These are phyloP conservation scores for Drosophila obscura DNA, from an alignment of 1,140 invertebrate genomes.

Conservation along the genomic window DNA sequence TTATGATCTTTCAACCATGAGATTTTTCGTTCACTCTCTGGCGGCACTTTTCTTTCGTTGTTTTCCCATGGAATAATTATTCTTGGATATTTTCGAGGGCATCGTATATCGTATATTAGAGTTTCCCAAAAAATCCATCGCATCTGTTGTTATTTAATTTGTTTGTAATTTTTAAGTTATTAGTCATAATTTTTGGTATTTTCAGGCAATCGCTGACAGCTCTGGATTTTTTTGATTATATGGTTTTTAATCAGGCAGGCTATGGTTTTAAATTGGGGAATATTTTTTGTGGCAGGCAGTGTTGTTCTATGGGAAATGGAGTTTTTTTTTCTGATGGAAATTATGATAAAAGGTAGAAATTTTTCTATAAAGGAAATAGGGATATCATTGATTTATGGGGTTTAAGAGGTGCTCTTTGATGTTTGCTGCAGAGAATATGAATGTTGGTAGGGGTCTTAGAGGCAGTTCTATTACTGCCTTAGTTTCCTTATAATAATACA, in stretches of 20 bases:
- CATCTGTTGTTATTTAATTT: constrained; percentile 68
- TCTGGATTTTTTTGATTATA: constrained; percentile 39
- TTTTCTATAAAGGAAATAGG: no score
- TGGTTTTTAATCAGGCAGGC: constrained; percentile 30
- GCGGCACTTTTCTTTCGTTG: constrained; percentile 56
- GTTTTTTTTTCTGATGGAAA: not conserved
- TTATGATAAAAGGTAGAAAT: no score
- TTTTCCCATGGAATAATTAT: constrained; percentile 42
- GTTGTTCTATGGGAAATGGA: no score
- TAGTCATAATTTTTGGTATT: constrained; percentile 75
- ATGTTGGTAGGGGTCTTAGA: no score
- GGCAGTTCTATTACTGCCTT: no score
- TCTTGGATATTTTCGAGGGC: constrained; percentile 16
- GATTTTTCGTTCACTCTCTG: constrained; percentile 41
- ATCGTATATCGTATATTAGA: constrained; percentile 4
- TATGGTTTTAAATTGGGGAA: not conserved
- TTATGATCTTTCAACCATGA: constrained; percentile 64
- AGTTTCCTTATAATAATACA: no score
- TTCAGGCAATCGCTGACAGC: constrained; percentile 52
- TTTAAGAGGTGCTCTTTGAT: no score
- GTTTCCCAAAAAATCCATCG: constrained; percentile 29
- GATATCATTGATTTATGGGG: no score
- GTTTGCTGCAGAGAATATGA: no score
- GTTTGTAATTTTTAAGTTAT: constrained; percentile 73
- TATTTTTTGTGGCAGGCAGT: not conserved